Percentiles rank a stretch among this genome's conserved stretches.
These are phyloP conservation scores for Malthinus seriepunctatus DNA, from an alignment of 2,888 invertebrate genomes.

Conservation along the genomic window DNA sequence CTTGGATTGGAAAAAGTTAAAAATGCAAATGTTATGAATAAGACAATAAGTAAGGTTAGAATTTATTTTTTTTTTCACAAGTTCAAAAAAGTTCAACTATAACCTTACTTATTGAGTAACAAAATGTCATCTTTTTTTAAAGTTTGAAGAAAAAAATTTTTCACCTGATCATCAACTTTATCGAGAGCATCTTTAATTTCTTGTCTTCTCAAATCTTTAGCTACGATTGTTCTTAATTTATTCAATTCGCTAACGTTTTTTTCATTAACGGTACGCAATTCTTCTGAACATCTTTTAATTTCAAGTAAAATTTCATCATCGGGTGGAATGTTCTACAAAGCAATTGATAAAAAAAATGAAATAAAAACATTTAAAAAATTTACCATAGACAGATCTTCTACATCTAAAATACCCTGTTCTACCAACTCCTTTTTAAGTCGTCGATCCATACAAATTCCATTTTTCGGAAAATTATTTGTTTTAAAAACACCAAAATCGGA, in stretches of 20 bases:
- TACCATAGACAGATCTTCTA: conserved; percentile 66
- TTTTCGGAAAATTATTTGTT: conserved; percentile 38
- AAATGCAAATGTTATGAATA: too few relatives aligned
- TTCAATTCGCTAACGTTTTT: conserved; percentile 65
- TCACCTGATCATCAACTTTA: conserved; percentile 50
- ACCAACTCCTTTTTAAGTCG: conserved; percentile 83
- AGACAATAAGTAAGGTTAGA: too few relatives aligned
- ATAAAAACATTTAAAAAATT: neutral
- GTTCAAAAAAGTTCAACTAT: too few relatives aligned
- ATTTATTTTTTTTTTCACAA: too few relatives aligned
- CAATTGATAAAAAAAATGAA: neutral
- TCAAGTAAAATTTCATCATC: conserved; percentile 89
- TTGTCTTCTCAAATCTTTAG: conserved; percentile 48
- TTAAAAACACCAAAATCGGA: conserved; percentile 48
- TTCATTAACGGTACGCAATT: conserved; percentile 74
- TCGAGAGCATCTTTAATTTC: conserved; percentile 50
- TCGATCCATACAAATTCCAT: conserved; percentile 78
- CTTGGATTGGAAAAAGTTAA: too few relatives aligned
- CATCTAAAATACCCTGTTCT: conserved; percentile 81
- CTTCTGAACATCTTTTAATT: conserved; percentile 85
- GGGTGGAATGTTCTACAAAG: conserved; percentile 54
- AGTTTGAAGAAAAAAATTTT: too few relatives aligned
- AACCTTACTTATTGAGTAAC: too few relatives aligned
- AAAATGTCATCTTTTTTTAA: too few relatives aligned
- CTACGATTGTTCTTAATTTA: conserved; percentile 45